Base-by-base conservation (phyloP, 2,888 invertebrate species). In the Candidula unifasciata region DNA sequence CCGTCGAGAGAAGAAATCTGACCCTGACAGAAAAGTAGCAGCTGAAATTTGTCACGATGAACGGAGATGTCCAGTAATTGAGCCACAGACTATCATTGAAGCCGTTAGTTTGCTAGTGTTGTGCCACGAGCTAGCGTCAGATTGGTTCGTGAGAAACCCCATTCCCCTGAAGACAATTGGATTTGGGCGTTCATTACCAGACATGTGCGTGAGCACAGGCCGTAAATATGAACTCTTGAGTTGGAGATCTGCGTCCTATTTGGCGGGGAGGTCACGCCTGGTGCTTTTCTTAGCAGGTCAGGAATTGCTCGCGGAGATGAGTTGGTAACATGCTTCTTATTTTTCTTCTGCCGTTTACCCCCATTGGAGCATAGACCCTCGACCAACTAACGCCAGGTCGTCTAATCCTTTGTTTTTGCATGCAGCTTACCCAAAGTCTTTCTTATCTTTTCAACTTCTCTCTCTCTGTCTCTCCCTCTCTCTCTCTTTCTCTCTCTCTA, bases 151-250 rank as follows among this genome's bases (percentile, higher is more conserved):
- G 57, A 30, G 57, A 10, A 73, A 44, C 27, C 5, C 33, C 24
- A 1, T 76, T 76, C 30, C 24, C 76, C 27, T 1, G 18, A 57
- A 18, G 57, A 76, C 54, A 76, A 57, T 33, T 33, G 35, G 57
- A 57, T 76, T 21, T 54, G 21, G n/a, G 57, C 24, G 76, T 78
- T 78, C 64, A 35, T 78, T 64, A 78, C 37, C 35, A 60, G 35
- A n/a, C 60, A 27, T 64, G 64, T 35, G 35, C 78, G 37, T 64
- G 64, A 35, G 3, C 33, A 2, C 54, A 30, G 16, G 74, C 27
- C 54, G 30, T 30, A 30, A 74, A 74, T 52, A 74, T 54, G 18
- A 21, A n/a, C n/a, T 74, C 3, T 13, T 30, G 30, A 3, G 21
- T 54, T 52, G 21, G 30, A 44, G 54, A 30, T 54, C 30, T 74